phyloP scores from a whole-genome alignment of 2,888 invertebrate species.

The Sabellastarte sp. region DNA sequence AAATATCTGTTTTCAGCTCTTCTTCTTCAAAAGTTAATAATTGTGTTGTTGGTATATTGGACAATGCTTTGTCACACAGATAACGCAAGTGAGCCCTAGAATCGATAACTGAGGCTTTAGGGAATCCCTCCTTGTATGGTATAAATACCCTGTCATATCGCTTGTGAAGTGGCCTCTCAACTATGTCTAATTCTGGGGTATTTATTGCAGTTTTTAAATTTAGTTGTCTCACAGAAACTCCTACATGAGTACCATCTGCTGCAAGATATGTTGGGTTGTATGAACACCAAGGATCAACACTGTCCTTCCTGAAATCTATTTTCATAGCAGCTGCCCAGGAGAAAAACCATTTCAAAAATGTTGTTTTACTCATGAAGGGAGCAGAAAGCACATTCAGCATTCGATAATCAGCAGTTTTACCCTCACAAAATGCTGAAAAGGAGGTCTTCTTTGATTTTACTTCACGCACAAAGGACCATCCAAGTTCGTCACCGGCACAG shows the following conservation, averaged over 20 bases:
- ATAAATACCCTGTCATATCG: slow-evolving; percentile 9
- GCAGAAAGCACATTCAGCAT: neutral
- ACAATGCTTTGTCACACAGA: too few relatives aligned
- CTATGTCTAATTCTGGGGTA: neutral
- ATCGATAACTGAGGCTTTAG: too few relatives aligned
- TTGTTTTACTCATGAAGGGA: neutral
- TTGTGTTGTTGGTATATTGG: too few relatives aligned
- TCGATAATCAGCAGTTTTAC: neutral
- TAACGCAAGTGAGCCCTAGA: too few relatives aligned
- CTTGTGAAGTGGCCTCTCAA: neutral
- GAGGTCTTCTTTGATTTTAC: neutral
- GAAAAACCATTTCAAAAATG: slow-evolving; percentile 3
- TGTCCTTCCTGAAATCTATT: slow-evolving; percentile 1
- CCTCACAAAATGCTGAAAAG: neutral
- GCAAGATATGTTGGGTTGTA: neutral
- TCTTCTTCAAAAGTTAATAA: too few relatives aligned
- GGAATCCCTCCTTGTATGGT: neutral
- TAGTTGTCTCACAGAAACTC: neutral
- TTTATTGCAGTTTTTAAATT: neutral
- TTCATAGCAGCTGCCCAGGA: slow-evolving; percentile 1
- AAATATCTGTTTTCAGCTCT: too few relatives aligned
- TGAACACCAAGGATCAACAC: neutral
- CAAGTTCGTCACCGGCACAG: slow-evolving; percentile 1
- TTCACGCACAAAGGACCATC: neutral
- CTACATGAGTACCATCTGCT: slow-evolving; percentile 7